phyloP scores from a whole-genome alignment of 2,888 invertebrate genomes.

The Nomada lathburiana region DNA sequence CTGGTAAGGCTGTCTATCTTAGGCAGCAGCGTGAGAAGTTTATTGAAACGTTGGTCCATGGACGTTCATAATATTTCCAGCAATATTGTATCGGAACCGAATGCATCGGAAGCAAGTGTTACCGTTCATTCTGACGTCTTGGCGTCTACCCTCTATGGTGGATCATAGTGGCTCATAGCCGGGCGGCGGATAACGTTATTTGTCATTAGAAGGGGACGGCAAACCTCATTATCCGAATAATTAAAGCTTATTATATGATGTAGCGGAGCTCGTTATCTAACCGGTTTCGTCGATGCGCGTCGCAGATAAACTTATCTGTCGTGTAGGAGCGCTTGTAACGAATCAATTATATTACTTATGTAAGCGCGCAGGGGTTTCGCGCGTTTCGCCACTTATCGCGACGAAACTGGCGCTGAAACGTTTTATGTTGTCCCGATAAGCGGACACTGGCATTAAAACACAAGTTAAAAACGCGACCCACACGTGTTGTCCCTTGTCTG shows the following conservation, averaged over 20 bases:
- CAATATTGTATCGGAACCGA: not conserved
- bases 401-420: conserved; percentile 52
- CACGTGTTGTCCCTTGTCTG: not conserved
- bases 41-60: conserved; percentile 58
- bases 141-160: not conserved
- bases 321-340: conserved; percentile 71
- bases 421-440: conserved; percentile 55
- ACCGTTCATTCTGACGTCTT: conserved; percentile 16
- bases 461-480: conserved; percentile 22
- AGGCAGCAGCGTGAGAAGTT: conserved; percentile 62
- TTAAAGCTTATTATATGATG: conserved; percentile 74
- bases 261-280: conserved; percentile 71
- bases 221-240: conserved; percentile 70
- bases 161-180: conserved; percentile 21
- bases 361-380: conserved; percentile 58
- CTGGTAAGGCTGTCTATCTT: conserved; percentile 10
- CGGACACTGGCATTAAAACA: conserved; percentile 22
- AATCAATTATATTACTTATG: conserved; percentile 71
- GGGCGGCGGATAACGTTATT: conserved; percentile 47
- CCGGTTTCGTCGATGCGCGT: conserved; percentile 71
- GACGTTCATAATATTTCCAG: not conserved
- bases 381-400: conserved; percentile 63
- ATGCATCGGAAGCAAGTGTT: conserved; percentile 21
- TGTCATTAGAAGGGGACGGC: conserved; percentile 62
- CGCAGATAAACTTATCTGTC: conserved; percentile 72